These are phyloP conservation scores for Dissostichus mawsoni DNA, from an alignment of 2,113 vertebrate genomes.

Conservation along the genomic window DNA sequence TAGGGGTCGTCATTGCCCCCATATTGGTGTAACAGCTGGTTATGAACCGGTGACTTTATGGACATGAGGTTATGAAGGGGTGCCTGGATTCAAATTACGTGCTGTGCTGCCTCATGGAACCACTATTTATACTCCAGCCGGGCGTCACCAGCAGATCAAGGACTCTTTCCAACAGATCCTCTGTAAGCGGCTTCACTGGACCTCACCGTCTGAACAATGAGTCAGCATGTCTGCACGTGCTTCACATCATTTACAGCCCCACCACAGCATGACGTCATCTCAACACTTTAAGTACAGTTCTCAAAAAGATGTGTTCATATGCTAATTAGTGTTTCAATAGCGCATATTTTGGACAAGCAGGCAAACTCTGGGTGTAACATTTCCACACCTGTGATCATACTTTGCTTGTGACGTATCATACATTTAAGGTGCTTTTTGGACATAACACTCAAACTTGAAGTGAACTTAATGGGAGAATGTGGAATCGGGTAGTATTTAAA, in stretches of 20 bases:
- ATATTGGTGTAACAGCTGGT: conserved; percentile 28
- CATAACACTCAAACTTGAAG: background rate
- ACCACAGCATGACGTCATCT: conserved; percentile 18
- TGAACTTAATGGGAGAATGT: background rate
- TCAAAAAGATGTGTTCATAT: background rate
- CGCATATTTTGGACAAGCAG: too few species aligned
- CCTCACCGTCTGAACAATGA: conserved; percentile 38
- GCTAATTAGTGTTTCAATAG: too few species aligned
- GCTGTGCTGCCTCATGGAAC: conserved; percentile 27
- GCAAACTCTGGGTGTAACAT: too few species aligned
- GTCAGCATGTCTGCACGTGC: conserved; percentile 38
- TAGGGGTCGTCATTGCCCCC: background rate
- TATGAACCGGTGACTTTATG: conserved; percentile 26
- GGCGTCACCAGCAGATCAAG: conserved; percentile 52
- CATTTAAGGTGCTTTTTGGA: background rate
- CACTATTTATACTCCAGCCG: conserved; percentile 73
- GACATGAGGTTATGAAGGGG: conserved; percentile 39
- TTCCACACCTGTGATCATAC: too few species aligned
- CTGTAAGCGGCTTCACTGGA: conserved; percentile 19
- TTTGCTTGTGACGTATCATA: too few species aligned
- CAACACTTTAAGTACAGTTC: background rate
- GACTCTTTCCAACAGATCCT: conserved; percentile 3
- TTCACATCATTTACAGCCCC: conserved; percentile 2
- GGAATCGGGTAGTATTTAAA: background rate
- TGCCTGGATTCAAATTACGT: conserved; percentile 61